These are phyloP conservation scores for Thamnaconus septentrionalis DNA, from an alignment of 2,113 vertebrate genomes.

Conservation along the genomic window DNA sequence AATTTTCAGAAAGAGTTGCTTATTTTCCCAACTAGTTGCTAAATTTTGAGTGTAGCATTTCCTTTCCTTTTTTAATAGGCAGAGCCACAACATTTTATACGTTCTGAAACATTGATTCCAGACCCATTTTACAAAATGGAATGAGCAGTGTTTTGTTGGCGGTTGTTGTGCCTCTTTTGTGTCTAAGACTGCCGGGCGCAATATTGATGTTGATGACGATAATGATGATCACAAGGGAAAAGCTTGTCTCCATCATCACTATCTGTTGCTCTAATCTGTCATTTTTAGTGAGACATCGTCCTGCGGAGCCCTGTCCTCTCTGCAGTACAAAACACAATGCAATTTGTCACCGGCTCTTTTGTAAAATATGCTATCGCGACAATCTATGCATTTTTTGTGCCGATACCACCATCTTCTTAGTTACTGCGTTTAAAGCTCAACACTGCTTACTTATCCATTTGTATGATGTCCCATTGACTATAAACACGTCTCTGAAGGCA, in stretches of 20 bases:
- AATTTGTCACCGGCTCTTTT: too few relatives aligned
- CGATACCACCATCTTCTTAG: too few relatives aligned
- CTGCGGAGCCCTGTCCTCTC: too few relatives aligned
- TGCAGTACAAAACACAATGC: too few relatives aligned
- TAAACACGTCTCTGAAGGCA: too few relatives aligned
- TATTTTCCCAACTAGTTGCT: too few relatives aligned
- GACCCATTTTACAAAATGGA: conserved; percentile 33
- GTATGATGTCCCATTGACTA: too few relatives aligned
- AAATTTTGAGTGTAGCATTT: conserved; percentile 17
- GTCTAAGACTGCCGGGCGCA: background rate
- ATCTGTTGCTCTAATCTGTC: conserved; percentile 36
- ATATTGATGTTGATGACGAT: conserved; percentile 62
- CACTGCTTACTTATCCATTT: too few relatives aligned
- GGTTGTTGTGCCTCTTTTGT: conserved; percentile 9
- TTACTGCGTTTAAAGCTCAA: too few relatives aligned
- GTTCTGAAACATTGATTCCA: conserved; percentile 21
- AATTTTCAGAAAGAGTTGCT: too few relatives aligned
- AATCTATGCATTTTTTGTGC: too few relatives aligned
- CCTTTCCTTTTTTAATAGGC: conserved; percentile 38
- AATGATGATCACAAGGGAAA: conserved; percentile 49
- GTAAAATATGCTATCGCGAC: too few relatives aligned
- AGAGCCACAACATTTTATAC: conserved; percentile 38
- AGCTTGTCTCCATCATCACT: conserved; percentile 47
- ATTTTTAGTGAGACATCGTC: conserved; percentile 16
- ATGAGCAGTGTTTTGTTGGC: conserved; percentile 40